Evolutionary conservation across 2,797 vertebrate genomes (phyloP).

Genomic region (Pseudochirops cupreus): DNA sequence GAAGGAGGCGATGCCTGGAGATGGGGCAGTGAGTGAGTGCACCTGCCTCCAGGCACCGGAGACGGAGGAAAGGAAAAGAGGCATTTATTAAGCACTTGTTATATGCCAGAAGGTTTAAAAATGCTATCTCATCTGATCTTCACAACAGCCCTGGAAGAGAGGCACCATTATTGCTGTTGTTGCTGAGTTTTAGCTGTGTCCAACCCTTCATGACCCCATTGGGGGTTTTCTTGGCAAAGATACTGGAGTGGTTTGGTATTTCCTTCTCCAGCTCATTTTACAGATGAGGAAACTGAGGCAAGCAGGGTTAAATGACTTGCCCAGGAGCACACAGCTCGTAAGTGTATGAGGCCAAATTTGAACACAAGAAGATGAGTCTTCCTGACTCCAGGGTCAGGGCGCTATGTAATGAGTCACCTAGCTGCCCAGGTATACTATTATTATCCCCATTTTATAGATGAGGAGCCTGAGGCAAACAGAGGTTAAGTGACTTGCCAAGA

Average conservation of each 20-base stretch:
- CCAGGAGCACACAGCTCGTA: no score
- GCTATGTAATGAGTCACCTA: no score
- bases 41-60: slow-evolving; percentile 21
- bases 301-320: no score
- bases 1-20: slow-evolving; percentile 33
- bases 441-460: neutral
- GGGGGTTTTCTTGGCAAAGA: neutral
- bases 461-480: no score
- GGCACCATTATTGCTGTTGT: neutral
- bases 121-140: neutral
- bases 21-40: slow-evolving; percentile 30
- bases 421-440: neutral
- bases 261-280: neutral
- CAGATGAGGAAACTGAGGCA: no score
- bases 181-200: neutral
- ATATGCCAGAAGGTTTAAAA: neutral
- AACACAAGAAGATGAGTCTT: neutral
- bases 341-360: slow-evolving; percentile 12
- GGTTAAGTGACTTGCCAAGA: neutral
- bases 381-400: no score
- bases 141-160: neutral
- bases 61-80: neutral
- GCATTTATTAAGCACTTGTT: neutral
- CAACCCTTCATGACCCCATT: neutral
- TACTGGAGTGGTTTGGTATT: neutral